Conservation (phyloP, 1,140 invertebrate species). For the Apis dorsata region DNA sequence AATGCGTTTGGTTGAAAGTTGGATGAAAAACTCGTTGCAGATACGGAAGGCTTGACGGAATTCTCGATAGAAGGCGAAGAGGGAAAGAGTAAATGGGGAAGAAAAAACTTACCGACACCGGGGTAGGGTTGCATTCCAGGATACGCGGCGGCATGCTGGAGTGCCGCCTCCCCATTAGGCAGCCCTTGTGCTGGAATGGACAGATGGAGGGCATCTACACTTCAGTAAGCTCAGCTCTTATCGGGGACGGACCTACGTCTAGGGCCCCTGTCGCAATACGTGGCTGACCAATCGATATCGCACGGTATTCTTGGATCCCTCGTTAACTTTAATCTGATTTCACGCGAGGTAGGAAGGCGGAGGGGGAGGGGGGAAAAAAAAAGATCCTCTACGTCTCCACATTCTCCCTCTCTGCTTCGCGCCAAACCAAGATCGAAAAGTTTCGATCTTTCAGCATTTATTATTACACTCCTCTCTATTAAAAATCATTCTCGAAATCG, state of each 20-base stretch:
- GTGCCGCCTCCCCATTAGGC: constrained; percentile 91
- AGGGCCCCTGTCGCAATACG: constrained; percentile 71
- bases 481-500: too few species aligned
- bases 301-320: not conserved
- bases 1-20: constrained; percentile 33
- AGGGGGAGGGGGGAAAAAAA: not conserved
- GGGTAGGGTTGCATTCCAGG: constrained; percentile 94
- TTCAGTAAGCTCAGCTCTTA: constrained; percentile 81
- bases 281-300: constrained; percentile 52
- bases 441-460: too few species aligned
- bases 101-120: constrained; percentile 89
- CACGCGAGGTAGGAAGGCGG: not conserved
- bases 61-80: constrained; percentile 50
- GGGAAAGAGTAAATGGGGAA: constrained; percentile 61
- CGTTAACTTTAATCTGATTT: not conserved
- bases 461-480: too few species aligned
- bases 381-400: too few species aligned
- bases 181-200: constrained; percentile 93
- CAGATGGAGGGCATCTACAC: constrained; percentile 85
- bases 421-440: too few species aligned
- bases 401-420: too few species aligned
- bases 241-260: constrained; percentile 71
- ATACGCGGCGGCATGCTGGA: constrained; percentile 90
- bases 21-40: constrained; percentile 37
- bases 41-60: constrained; percentile 48